These are phyloP conservation scores for Xiphophorus hellerii DNA, from an alignment of 2,113 vertebrate genomes.

Conservation along the genomic window DNA sequence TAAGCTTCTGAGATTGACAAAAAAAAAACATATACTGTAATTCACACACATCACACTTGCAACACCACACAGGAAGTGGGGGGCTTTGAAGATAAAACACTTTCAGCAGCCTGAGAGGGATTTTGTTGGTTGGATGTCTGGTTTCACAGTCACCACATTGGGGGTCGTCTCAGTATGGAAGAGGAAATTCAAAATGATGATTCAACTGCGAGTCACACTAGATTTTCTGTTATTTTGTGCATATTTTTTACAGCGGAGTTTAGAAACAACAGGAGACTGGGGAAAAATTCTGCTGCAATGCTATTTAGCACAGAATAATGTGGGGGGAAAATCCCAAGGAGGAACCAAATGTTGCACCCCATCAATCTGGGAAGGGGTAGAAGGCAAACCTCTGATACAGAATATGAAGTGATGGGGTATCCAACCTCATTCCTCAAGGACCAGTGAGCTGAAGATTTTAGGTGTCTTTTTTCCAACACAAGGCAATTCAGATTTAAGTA, in stretches of 20 bases:
- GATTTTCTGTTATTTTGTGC: not conserved
- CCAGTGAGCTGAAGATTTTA: not conserved
- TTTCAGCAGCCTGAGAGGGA: not conserved
- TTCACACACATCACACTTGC: slow-evolving; percentile 25
- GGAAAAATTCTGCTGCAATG: not conserved
- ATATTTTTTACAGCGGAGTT: not conserved
- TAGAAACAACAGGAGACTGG: not conserved
- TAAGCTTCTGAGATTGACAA: not conserved
- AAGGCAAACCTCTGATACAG: not conserved
- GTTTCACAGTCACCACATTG: slow-evolving; percentile 22
- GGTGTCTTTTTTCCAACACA: not conserved
- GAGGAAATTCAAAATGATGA: slow-evolving; percentile 6
- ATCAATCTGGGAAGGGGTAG: not conserved
- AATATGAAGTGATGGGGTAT: too few relatives aligned
- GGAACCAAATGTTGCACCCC: too few relatives aligned
- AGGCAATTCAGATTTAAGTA: too few relatives aligned
- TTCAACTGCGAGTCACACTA: not conserved
- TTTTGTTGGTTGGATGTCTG: slow-evolving; percentile 17
- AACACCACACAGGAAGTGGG: slow-evolving; percentile 57
- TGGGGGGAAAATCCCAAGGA: not conserved
- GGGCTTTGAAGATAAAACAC: slow-evolving; percentile 42
- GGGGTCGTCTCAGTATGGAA: not conserved
- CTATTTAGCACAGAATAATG: not conserved
- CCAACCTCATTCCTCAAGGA: not conserved
- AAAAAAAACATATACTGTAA: not conserved